Percentiles rank a stretch among this genome's conserved stretches.
Conservation (phyloP, 2,888 invertebrate genomes). For the Drosophila mercatorum region DNA sequence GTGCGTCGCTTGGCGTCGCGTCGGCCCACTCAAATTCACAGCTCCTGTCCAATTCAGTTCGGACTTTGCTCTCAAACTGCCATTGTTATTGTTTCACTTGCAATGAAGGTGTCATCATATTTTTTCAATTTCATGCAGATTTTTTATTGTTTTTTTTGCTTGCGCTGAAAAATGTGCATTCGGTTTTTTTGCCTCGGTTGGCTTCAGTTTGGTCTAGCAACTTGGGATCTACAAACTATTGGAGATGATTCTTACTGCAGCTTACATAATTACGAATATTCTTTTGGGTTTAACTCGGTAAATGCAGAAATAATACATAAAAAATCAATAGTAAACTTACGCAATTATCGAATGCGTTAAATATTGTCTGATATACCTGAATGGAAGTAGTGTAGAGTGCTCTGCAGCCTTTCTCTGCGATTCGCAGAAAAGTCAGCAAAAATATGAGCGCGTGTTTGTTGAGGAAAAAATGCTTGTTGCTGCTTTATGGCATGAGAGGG, state of each 20-base stretch:
- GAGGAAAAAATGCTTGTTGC: constrained; percentile 59
- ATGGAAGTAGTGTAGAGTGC: constrained; percentile 21
- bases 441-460: constrained; percentile 55
- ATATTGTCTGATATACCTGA: not conserved
- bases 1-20: not conserved
- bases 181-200: constrained; percentile 7
- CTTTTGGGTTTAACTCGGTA: not conserved
- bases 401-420: constrained; percentile 13
- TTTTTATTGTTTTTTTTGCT: constrained; percentile 41
- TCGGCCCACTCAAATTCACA: constrained; percentile 17
- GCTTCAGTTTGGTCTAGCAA: not conserved
- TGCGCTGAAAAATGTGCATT: constrained; percentile 43
- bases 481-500: constrained; percentile 50
- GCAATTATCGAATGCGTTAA: not conserved
- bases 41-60: constrained; percentile 25
- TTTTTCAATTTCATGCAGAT: constrained; percentile 71
- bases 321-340: not conserved
- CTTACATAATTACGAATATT: not conserved
- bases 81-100: constrained; percentile 68
- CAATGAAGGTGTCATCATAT: constrained; percentile 76
- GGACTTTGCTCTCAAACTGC: constrained; percentile 22
- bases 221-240: not conserved
- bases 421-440: constrained; percentile 62
- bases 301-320: not conserved
- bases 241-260: no score